Evolutionary conservation across 2,113 vertebrate species (phyloP), one percentile per base, ranked within the genome.

Genomic region (Sinocyclocheilus grahami): DNA sequence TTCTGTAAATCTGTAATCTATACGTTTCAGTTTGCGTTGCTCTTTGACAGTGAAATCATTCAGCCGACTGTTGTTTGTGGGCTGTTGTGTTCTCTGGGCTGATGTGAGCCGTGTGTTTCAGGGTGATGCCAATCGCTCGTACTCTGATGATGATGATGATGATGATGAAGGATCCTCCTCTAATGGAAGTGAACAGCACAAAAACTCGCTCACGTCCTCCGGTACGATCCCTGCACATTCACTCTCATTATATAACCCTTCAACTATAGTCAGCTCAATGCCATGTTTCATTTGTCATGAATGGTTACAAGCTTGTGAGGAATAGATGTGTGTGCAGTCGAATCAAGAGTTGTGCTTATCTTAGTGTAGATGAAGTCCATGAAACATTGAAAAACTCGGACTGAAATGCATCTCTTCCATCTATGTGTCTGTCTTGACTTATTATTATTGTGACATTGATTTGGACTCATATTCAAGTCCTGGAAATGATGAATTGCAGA

Each of bases 71-170:
- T 5, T 58, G 16, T 58, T 55, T 53, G 51, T 1, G 51, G 4
- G 51, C 2, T 5, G 14, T 3, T 4, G 5, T 58, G 18, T 58
- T 58, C 55, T 58, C 2, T 2, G 0, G 1, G 20, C 22, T 62
- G 58, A 62, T 62, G 58, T n/a, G 58, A 62, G 58, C 58, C 9
- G 58, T 62, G 63, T 53, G 16, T 69, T n/a, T 89, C 91, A 99
- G 97, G 98, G 97, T 1, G 97, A 99, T 30, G 97, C 97, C 83
- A 99, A 98, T 85, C 94, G 95, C 2, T 99, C 97, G 0, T 98
- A 96, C 76, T 98, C 98, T 0, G 97, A 27, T 1, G 27, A 99
- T 0, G 97, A 33, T 33, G 30, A 33, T 30, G 30, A 99, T 24
- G 97, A 98, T n/a, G 72, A 76, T 5, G 76, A 55, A 82, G 96